Evolutionary conservation across 2,113 vertebrate species (phyloP).

Genomic region (Heteronetta atricapilla): DNA sequence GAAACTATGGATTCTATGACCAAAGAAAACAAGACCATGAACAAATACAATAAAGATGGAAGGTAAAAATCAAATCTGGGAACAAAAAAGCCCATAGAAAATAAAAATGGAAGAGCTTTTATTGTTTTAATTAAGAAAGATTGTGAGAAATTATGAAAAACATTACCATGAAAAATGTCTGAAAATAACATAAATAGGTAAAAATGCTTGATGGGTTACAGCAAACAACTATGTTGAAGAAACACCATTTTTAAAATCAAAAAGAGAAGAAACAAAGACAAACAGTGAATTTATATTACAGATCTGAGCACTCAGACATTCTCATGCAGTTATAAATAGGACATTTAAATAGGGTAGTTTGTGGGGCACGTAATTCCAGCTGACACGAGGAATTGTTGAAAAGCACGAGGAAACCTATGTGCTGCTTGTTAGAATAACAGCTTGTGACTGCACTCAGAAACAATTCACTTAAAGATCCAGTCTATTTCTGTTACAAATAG

Average conservation of each 20-base stretch:
- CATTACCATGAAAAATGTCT: background rate
- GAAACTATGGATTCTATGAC: background rate
- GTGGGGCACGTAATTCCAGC: background rate
- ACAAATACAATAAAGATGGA: accelerated
- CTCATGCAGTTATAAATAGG: background rate
- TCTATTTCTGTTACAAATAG: background rate
- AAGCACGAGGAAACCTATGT: background rate
- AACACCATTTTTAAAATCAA: background rate
- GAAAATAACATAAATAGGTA: background rate
- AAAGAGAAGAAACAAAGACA: background rate
- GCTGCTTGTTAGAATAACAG: slow-evolving; percentile 16
- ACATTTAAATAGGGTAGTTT: background rate
- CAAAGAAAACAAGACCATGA: background rate
- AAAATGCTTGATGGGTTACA: background rate
- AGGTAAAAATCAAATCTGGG: background rate
- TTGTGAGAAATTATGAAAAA: background rate
- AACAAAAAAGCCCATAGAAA: background rate
- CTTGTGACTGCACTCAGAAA: background rate
- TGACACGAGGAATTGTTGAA: background rate
- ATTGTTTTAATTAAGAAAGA: background rate
- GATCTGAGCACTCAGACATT: background rate
- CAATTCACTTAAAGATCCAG: background rate
- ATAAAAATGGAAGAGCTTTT: background rate
- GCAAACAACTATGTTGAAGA: background rate
- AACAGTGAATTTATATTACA: background rate